Evolutionary conservation across 2,797 vertebrate genomes (phyloP), one percentile per base, ranked within the genome.

Genomic region (Eutrigla gurnardus): DNA sequence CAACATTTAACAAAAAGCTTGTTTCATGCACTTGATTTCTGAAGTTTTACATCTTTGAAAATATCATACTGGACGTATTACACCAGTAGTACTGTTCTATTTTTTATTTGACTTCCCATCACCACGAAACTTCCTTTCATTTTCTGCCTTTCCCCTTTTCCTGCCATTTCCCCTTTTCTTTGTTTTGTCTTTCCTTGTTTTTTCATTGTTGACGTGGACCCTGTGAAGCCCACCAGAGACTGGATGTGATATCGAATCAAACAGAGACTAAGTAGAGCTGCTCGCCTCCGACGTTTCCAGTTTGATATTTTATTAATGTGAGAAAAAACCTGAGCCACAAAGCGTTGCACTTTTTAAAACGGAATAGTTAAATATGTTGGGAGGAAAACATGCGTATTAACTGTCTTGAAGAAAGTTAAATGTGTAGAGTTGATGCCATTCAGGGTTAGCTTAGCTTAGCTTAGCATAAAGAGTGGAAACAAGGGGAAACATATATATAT

Each of bases 391-490:
- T 1, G 3, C 4, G 15, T 8, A 13, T 13, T 36, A 8, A 17
- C 3, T 43, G 36, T 60, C 18, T 60, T 14, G 6, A 55, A 12
- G 5, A 37, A 66, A 71, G 52, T 33, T 33, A n/a, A 64, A 57
- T 32, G n/a, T 25, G 25, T 25, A 25, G 25, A 15, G 40, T 9
- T 12, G 12, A 7, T 25, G 18, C 49, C 18, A 32, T 5, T 9
- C 25, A 3, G 10, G 18, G 50, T 32, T 52, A 52, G 25, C 50
- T 32, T 62, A 69, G 53, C 55, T 50, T 70, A 80, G 78, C 59
- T 40, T 18, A 55, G 53, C 58, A 10, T n/a, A 36, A 14, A 59
- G 11, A 36, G 39, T 11, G 32, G 7, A 18, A 17, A 9, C 7
- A 42, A 0, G 4, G 7, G n/a, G 3, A 25, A 53, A 37, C 15